Conservation (phyloP, 2,797 vertebrate species). For the Smutsia gigantea region DNA sequence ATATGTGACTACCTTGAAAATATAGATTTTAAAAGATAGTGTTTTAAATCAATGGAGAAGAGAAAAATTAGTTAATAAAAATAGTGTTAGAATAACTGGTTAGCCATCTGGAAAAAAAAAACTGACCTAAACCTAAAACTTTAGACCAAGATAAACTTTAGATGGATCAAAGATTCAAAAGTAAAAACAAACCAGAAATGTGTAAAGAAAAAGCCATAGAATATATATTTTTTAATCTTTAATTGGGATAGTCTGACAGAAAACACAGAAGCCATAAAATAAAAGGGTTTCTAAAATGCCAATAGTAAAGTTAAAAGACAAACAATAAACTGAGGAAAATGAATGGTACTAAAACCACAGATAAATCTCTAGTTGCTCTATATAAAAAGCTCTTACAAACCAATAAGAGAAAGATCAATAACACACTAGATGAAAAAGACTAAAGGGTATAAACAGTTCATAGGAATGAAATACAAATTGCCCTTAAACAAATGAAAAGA, state of each 20-base stretch:
- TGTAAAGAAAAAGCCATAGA: background rate
- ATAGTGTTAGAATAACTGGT: background rate
- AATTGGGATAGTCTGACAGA: background rate
- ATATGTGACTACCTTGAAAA: background rate
- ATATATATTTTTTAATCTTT: background rate
- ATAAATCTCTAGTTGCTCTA: background rate
- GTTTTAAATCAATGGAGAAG: constrained; percentile 12
- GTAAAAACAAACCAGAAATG: background rate
- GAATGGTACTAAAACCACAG: background rate
- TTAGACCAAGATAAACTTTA: constrained; percentile 41
- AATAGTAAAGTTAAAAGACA: background rate
- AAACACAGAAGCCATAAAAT: constrained; percentile 41
- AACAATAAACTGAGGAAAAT: background rate
- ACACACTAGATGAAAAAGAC: background rate
- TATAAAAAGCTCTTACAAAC: background rate
- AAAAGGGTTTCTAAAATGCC: background rate
- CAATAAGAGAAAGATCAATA: background rate
- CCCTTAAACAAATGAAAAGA: background rate
- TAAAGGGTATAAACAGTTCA: background rate
- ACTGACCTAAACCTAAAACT: background rate
- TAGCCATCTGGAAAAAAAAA: background rate
- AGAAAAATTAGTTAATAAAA: constrained; percentile 20
- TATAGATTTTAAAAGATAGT: background rate
- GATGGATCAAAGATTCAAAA: background rate
- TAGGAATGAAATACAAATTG: background rate